Evolutionary conservation across 1,140 invertebrate genomes (phyloP), one percentile per base, ranked within the genome.

Genomic region (Sitodiplosis mosellana): DNA sequence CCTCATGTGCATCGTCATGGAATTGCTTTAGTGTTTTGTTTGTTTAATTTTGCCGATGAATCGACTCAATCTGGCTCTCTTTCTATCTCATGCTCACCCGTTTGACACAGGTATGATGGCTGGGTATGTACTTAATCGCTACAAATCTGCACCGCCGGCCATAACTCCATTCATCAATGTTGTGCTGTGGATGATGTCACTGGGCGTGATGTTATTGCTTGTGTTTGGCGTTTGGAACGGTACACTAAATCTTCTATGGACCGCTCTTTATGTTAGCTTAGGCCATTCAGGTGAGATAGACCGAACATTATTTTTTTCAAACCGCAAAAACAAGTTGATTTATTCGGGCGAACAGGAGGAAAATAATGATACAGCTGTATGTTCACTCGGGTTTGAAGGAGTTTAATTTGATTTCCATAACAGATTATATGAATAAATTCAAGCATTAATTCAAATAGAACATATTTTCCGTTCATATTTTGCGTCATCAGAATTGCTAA

Each of bases 221-320:
- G 80, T 87, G 14, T 86, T 86, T 59, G 82, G 84, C 8, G 73
- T 86, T 46, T 78, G 81, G 53, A 72, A 79, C 38, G 74, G 77
- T 11, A 75, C 79, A 55, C 66, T 87, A 42, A 75, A 73, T 47
- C 68, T 77, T 2, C 67, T 75, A 52, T 69, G 71, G 1, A 83
- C 78, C 2, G 76, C 77, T 4, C 73, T 78, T 59, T 78, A 79
- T 54, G 72, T 78, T 56, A 76, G 74, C 60, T 52, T 74, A 21
- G 73, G 70, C 20, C 72, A 74, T 51, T 73, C 71, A 38, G 69
- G 69, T 71, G 56, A 57, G 44, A 36, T 38, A 45, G 8, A 17
- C 12, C 15, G 46, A 33, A 18, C 7, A 17, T 11, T 46, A 38
- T 47, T 8, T 37, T 47, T 5, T 4, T n/a, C n/a, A n/a, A n/a